These are phyloP conservation scores for Neelides folsomi DNA, from an alignment of 2,888 invertebrate genomes.

Conservation along the genomic window DNA sequence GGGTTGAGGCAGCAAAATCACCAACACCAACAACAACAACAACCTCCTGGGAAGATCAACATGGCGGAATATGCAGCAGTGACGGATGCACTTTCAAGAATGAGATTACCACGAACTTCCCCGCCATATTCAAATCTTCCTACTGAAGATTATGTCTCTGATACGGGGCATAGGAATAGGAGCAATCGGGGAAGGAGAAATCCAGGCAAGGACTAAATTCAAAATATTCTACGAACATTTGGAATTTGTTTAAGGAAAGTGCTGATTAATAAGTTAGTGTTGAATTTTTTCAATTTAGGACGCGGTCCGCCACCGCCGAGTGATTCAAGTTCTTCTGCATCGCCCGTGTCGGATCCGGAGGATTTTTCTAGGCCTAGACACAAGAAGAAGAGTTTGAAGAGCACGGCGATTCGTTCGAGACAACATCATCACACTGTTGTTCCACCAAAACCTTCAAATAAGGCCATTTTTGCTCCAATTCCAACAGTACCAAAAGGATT, in stretches of 20 bases:
- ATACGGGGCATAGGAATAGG: conserved; percentile 30
- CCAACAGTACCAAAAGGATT: conserved; percentile 30
- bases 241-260: neutral
- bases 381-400: conserved; percentile 29
- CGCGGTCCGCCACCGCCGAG: conserved; percentile 29
- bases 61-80: conserved; percentile 38
- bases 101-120: conserved; percentile 32
- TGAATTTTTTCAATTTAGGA: conserved; percentile 6
- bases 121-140: conserved; percentile 32
- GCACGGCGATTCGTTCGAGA: conserved; percentile 23
- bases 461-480: conserved; percentile 32
- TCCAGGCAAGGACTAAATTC: conserved; percentile 14
- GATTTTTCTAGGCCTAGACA: conserved; percentile 28
- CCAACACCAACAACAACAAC: conserved; percentile 9
- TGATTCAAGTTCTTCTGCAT: conserved; percentile 29
- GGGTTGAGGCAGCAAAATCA: conserved; percentile 23
- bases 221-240: neutral
- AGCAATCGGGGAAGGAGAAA: conserved; percentile 27
- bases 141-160: conserved; percentile 32
- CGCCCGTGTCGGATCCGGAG: conserved; percentile 32
- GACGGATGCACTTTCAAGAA: conserved; percentile 37
- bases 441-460: conserved; percentile 15
- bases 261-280: neutral
- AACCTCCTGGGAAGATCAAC: conserved; percentile 37
- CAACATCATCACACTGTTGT: conserved; percentile 18